Evolutionary conservation across 1,140 invertebrate species (phyloP).

Genomic region (Ceratosolen solmsi): DNA sequence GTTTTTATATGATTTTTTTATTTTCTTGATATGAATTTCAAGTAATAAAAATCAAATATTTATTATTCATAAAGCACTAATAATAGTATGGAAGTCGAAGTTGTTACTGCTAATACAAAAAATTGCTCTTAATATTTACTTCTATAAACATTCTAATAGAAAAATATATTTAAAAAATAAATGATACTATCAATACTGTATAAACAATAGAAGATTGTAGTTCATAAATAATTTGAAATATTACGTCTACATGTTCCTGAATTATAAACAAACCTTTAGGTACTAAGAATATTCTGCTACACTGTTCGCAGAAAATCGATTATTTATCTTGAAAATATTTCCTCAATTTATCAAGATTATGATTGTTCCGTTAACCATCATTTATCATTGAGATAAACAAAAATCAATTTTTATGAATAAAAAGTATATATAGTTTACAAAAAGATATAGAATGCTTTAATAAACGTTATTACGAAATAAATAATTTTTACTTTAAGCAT

Average conservation of each 20-base stretch:
- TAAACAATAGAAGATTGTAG: not conserved
- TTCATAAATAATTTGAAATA: not conserved
- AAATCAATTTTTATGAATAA: no score
- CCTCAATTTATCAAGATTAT: not conserved
- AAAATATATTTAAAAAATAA: no score
- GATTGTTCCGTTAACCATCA: not conserved
- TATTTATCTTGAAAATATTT: not conserved
- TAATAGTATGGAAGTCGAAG: no score
- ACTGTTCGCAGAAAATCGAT: not conserved
- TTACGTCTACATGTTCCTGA: not conserved
- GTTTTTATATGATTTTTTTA: no score
- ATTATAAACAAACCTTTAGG: not conserved
- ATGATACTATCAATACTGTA: not conserved
- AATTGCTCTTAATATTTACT: no score
- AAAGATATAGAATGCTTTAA: not conserved
- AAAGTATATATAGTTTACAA: no score
- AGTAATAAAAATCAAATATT: no score
- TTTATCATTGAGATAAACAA: not conserved
- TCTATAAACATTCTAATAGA: no score
- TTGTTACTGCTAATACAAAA: no score
- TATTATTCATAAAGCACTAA: no score
- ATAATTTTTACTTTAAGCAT: not conserved
- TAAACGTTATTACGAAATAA: not conserved
- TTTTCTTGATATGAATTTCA: no score
- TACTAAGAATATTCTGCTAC: not conserved